A percentile compares a stretch with the other conserved stretches of the same genome.
Conservation (phyloP, 2,797 vertebrate genomes). For the Glossophaga mutica region DNA sequence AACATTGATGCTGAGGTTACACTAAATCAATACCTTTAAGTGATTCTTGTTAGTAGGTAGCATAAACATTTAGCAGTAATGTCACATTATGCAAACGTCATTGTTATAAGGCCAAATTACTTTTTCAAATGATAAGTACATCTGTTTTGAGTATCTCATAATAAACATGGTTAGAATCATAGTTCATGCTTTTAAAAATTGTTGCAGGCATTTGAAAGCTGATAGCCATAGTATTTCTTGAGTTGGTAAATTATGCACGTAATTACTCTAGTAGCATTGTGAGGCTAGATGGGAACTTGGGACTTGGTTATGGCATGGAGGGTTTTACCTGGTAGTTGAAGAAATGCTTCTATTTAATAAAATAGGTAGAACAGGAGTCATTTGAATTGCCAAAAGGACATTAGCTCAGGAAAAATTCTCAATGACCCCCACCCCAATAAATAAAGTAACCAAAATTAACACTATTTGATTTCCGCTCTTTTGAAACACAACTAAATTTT, state of each 20-base stretch:
- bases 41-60: neutral
- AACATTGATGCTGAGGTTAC: neutral
- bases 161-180: constrained; percentile 33
- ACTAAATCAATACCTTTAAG: neutral
- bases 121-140: constrained; percentile 26
- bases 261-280: constrained; percentile 20
- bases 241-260: neutral
- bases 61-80: constrained; percentile 12
- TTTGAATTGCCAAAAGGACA: neutral
- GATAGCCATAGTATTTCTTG: constrained; percentile 19
- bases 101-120: constrained; percentile 44
- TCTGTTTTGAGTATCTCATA: constrained; percentile 26
- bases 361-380: neutral
- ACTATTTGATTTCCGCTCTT: neutral
- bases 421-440: neutral
- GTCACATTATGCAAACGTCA: constrained; percentile 28
- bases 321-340: neutral
- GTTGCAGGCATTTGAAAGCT: constrained; percentile 12
- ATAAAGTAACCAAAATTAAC: neutral
- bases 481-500: constrained; percentile 22
- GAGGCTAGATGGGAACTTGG: neutral
- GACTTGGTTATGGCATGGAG: neutral
- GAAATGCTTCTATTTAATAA: neutral
- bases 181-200: constrained; percentile 38
- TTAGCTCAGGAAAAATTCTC: constrained; percentile 11